These are phyloP conservation scores for Linnaemya tessellans DNA, from an alignment of 2,888 invertebrate genomes.

Conservation along the genomic window DNA sequence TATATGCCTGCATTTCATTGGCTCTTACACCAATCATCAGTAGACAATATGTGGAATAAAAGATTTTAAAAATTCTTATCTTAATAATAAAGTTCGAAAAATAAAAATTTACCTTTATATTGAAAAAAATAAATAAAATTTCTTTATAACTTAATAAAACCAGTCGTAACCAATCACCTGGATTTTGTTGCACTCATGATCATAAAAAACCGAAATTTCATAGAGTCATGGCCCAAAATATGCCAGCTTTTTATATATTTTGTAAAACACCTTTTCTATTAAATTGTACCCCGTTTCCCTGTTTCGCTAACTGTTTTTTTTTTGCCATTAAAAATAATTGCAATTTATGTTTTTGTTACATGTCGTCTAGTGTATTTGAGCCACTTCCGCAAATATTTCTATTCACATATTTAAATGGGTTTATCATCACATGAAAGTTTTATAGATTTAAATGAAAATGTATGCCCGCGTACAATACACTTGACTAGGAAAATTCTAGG, in stretches of 20 bases:
- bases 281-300: slow-evolving; percentile 18
- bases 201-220: no score
- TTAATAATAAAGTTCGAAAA: no score
- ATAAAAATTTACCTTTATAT: no score
- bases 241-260: not conserved
- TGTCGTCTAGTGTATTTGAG: not conserved
- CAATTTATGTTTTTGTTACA: not conserved
- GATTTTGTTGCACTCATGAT: no score
- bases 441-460: slow-evolving; percentile 9
- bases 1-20: no score
- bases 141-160: no score
- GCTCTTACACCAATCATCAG: no score
- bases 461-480: not conserved
- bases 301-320: not conserved
- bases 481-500: slow-evolving; percentile 2
- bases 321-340: not conserved
- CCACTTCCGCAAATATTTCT: not conserved
- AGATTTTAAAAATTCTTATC: no score
- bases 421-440: slow-evolving; percentile 29
- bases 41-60: no score
- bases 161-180: no score
- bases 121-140: no score
- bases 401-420: slow-evolving; percentile 36
- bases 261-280: not conserved
- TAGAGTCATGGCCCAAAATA: no score